Percentiles rank a stretch among this genome's conserved stretches.
phyloP scores from a whole-genome alignment of 30 jellyfish, hydroid and myxozoan genomes.

The Hydractinia symbiolongicarpus region DNA sequence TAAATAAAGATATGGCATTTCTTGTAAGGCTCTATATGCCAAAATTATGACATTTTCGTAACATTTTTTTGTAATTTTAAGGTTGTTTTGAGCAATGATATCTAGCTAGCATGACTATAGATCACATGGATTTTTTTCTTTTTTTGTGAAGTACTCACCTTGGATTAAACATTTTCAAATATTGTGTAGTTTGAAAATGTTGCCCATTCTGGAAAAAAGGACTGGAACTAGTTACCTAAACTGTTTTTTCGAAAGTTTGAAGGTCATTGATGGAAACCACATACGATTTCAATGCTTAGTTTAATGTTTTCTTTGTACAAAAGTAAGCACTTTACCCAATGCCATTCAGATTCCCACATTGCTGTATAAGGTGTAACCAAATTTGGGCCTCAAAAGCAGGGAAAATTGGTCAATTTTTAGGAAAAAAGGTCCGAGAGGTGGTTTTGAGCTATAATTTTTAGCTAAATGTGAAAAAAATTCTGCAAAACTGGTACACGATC shows the following conservation, averaged over 20 bases:
- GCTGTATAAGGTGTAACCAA: neutral
- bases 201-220: neutral
- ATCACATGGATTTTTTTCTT: neutral
- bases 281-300: neutral
- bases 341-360: neutral
- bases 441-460: neutral
- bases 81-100: slow-evolving; percentile 1
- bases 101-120: neutral
- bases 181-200: neutral
- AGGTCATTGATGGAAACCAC: neutral
- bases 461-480: neutral
- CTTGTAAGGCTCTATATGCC: neutral
- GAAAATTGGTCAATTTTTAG: neutral
- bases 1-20: neutral
- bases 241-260: neutral
- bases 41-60: neutral
- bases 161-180: neutral
- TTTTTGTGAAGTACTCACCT: neutral
- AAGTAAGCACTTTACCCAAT: neutral
- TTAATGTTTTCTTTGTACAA: neutral
- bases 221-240: neutral
- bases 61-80: neutral
- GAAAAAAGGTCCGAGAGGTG: neutral
- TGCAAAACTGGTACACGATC: neutral
- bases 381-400: neutral